These are phyloP conservation scores for Clostera curtula DNA, from an alignment of 2,888 invertebrate genomes.

Conservation along the genomic window DNA sequence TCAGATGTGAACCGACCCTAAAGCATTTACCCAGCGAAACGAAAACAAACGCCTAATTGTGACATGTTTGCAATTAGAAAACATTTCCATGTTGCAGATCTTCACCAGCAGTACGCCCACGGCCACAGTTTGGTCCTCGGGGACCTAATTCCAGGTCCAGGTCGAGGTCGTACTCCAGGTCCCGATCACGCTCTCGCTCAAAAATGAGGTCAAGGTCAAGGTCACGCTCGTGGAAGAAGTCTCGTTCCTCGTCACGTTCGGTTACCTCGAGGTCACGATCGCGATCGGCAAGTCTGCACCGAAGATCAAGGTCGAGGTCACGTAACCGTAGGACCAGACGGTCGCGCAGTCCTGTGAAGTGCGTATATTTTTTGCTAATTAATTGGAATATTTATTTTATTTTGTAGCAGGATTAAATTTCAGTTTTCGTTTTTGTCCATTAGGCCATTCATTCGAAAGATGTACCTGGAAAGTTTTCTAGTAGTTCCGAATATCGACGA, in stretches of 20 bases:
- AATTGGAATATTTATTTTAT: too few species aligned
- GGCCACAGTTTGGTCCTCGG: conserved; percentile 46
- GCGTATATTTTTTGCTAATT: too few species aligned
- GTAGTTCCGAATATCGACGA: too few species aligned
- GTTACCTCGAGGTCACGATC: conserved; percentile 33
- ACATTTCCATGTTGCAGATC: conserved; percentile 24
- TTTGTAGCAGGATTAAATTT: too few species aligned
- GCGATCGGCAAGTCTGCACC: conserved; percentile 48
- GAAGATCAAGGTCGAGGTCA: conserved; percentile 40
- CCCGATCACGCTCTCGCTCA: conserved; percentile 28
- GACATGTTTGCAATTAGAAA: too few species aligned
- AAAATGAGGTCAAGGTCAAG: conserved; percentile 32
- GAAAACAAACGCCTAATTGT: too few species aligned
- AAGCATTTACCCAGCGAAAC: too few species aligned
- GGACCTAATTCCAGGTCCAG: conserved; percentile 39
- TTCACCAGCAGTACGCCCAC: conserved; percentile 25
- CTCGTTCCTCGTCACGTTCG: conserved; percentile 39
- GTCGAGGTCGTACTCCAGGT: conserved; percentile 28
- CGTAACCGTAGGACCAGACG: conserved; percentile 42
- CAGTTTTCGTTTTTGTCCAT: too few species aligned
- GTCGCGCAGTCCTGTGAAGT: conserved; percentile 56
- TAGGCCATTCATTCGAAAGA: too few species aligned
- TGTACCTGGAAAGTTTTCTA: too few species aligned
- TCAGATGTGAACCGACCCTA: too few species aligned
- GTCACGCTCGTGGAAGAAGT: conserved; percentile 38